Evolutionary conservation across 2,888 invertebrate species (phyloP), one percentile per base, ranked within the genome.

Genomic region (Luperina testacea): DNA sequence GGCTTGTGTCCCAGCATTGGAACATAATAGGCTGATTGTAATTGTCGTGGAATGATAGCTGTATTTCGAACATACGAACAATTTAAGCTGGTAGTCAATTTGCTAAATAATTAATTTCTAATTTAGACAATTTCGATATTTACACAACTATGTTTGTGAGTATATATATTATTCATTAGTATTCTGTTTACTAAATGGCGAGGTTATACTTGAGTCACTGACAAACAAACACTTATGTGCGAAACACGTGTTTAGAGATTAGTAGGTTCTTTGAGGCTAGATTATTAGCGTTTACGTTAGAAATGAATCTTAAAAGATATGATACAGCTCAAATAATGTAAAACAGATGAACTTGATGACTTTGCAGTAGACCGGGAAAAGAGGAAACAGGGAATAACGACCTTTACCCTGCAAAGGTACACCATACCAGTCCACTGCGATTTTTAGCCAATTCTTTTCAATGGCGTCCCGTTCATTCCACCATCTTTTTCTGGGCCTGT

Each of bases 121-220:
- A 24, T 57, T 27, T 17, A 57, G 13, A 59, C 72, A 68, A 42
- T 65, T 78, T 63, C 27, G 42, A 72, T 82, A 70, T 68, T 76
- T 72, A 78, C 65, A 81, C 71, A 53, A 57, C 57, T 77, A 84
- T n/a, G 24, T 45, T 32, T 70, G 20, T 42, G 20, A 51, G 51
- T 42, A 20, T 53, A 42, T 76, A 68, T 76, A 68, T 51, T 17
- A 38, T 59, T 57, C 77, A 74, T 68, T 72, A 63, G 13, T 53
- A 32, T 51, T 59, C 9, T 72, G 64, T 81, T 81, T 77, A 72
- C 64, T 51, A 51, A 65, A 69, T 65, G 20, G 13, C 64, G 57
- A 51, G 48, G 63, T 32, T 32, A 1, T 65, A 53, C 72, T 71
- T 42, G 57, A 71, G 27, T 48, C 27, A 67, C 42, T 57, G 57